These are phyloP conservation scores for Phyllopteryx taeniolatus DNA, from an alignment of 2,113 vertebrate species.

Conservation along the genomic window DNA sequence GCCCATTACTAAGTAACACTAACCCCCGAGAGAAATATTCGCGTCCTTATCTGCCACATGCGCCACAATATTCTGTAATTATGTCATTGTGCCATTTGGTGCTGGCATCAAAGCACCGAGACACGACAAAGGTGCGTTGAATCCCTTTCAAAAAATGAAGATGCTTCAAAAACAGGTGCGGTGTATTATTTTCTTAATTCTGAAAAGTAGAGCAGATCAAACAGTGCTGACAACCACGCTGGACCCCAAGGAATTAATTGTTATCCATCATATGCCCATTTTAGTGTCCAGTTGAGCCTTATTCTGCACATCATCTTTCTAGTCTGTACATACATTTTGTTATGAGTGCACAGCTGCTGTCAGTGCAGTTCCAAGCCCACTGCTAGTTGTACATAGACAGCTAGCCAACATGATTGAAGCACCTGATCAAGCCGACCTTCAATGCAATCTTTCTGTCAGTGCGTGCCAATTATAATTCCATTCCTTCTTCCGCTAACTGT, in stretches of 20 bases:
- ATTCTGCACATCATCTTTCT: background rate
- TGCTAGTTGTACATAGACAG: slow-evolving; percentile 17
- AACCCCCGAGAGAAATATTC: background rate
- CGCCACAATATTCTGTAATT: background rate
- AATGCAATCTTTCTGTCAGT: slow-evolving; percentile 1
- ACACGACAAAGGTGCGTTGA: background rate
- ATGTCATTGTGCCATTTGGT: background rate
- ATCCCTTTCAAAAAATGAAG: background rate
- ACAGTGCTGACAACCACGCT: background rate
- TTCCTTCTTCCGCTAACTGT: background rate
- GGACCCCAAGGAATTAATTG: background rate
- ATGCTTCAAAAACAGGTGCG: background rate
- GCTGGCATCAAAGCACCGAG: background rate
- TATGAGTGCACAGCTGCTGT: slow-evolving; percentile 46
- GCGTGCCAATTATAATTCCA: slow-evolving; percentile 8
- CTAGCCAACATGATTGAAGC: slow-evolving; percentile 15
- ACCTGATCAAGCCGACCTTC: slow-evolving; percentile 31
- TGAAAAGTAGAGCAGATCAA: background rate
- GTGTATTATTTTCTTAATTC: background rate
- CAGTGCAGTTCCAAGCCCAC: background rate
- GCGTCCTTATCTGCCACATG: background rate
- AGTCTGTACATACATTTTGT: slow-evolving; percentile 19
- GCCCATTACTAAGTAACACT: background rate
- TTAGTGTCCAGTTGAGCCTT: background rate
- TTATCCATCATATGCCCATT: background rate